A percentile compares a stretch with the other conserved stretches of the same genome.
These are phyloP conservation scores for Lasioglossum albipes DNA, from an alignment of 1,140 invertebrate species.

Conservation along the genomic window DNA sequence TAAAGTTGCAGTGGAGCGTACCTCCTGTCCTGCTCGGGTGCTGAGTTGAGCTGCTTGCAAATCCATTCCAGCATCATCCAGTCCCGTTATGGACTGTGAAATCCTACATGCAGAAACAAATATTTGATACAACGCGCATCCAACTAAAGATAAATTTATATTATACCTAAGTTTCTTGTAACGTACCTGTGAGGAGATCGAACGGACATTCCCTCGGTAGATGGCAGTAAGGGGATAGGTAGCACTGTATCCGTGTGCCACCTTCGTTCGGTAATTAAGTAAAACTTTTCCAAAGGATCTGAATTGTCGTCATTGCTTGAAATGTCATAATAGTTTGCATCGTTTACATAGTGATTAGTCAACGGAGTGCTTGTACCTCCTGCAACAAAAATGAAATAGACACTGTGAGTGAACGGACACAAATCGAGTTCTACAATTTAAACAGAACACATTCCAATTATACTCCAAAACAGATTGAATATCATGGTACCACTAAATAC, in stretches of 20 bases:
- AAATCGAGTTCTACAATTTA: neutral
- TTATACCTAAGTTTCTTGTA: neutral
- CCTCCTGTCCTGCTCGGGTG: constrained; percentile 73
- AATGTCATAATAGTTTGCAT: constrained; percentile 63
- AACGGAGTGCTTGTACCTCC: constrained; percentile 65
- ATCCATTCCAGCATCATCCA: constrained; percentile 81
- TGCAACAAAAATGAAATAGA: constrained; percentile 56
- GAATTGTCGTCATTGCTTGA: constrained; percentile 65
- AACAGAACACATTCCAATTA: neutral
- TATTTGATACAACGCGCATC: neutral
- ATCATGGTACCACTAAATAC: neutral
- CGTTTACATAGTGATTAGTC: constrained; percentile 62
- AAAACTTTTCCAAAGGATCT: constrained; percentile 66
- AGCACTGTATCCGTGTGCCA: constrained; percentile 70
- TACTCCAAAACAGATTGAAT: neutral
- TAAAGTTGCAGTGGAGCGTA: constrained; percentile 70
- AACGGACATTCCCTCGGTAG: constrained; percentile 77
- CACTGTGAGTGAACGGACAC: too few relatives aligned
- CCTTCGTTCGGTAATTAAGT: constrained; percentile 71
- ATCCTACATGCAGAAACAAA: constrained; percentile 63
- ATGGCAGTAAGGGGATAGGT: constrained; percentile 71
- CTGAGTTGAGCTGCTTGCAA: constrained; percentile 75
- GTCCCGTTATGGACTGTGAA: constrained; percentile 78
- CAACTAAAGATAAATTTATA: neutral
- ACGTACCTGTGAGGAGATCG: constrained; percentile 76